These are phyloP conservation scores for Lasioglossum morio DNA, from an alignment of 2,888 invertebrate genomes.

Conservation along the genomic window DNA sequence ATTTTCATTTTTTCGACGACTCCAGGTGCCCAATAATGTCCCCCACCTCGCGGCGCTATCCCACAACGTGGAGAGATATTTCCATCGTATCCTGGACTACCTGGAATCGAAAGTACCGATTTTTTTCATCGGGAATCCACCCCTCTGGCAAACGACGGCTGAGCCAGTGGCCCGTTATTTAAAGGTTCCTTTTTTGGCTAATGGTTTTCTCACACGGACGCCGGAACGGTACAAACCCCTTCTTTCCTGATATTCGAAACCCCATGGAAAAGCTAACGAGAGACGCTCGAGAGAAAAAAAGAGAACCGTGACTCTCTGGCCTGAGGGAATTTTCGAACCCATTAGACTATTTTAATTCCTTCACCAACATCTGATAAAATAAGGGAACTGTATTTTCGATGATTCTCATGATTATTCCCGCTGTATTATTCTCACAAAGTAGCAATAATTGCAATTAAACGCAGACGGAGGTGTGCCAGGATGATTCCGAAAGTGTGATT, in stretches of 20 bases:
- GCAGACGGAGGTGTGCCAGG: background rate
- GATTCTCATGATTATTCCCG: background rate
- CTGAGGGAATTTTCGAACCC: background rate
- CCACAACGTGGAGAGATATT: conserved; percentile 76
- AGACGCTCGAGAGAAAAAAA: conserved; percentile 27
- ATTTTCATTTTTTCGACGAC: conserved; percentile 44
- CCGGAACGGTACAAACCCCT: conserved; percentile 74
- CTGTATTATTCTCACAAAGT: background rate
- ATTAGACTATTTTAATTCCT: conserved; percentile 7
- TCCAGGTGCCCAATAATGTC: conserved; percentile 69
- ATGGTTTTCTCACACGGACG: conserved; percentile 80
- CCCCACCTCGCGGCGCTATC: conserved; percentile 42
- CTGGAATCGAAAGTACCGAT: conserved; percentile 78
- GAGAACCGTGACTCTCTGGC: conserved; percentile 33
- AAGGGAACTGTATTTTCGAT: background rate
- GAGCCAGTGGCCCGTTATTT: conserved; percentile 78
- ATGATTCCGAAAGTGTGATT: background rate
- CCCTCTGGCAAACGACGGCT: conserved; percentile 69
- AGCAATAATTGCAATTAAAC: background rate
- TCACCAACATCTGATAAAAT: background rate
- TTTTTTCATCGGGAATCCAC: conserved; percentile 68
- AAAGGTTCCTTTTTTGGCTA: conserved; percentile 78
- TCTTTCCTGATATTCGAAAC: conserved; percentile 70
- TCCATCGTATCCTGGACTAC: conserved; percentile 72
- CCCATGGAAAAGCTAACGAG: conserved; percentile 49